phyloP scores from a whole-genome alignment of 2,113 vertebrate genomes.

The Nibea coibor region DNA sequence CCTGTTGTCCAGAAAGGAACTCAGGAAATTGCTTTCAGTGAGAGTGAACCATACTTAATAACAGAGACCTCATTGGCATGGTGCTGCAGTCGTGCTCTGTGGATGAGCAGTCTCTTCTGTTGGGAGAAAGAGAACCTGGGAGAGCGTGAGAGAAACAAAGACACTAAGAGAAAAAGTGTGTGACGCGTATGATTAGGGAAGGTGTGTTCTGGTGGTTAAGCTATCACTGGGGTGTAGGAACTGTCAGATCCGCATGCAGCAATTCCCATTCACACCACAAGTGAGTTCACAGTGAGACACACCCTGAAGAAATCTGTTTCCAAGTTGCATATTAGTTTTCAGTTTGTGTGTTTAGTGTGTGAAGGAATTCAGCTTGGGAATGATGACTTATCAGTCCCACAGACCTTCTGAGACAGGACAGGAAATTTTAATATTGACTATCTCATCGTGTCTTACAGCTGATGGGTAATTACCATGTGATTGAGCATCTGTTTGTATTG shows the following conservation, averaged over 20 bases:
- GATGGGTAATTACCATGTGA: background rate
- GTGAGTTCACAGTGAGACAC: conserved; percentile 42
- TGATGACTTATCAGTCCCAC: background rate
- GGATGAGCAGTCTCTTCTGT: conserved; percentile 48
- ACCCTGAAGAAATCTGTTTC: conserved; percentile 36
- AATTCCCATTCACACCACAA: conserved; percentile 5
- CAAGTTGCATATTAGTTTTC: conserved; percentile 21
- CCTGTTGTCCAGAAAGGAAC: conserved; percentile 56
- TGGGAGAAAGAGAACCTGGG: conserved; percentile 27
- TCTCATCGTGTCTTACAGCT: background rate
- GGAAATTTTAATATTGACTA: background rate
- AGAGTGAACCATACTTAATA: conserved; percentile 53
- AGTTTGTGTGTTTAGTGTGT: conserved; percentile 8
- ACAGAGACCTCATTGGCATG: conserved; percentile 56
- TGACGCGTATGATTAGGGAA: background rate
- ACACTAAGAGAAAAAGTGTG: background rate
- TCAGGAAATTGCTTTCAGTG: conserved; percentile 68
- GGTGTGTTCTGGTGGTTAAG: conserved; percentile 17
- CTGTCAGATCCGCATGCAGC: conserved; percentile 15
- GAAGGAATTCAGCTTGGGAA: conserved; percentile 27
- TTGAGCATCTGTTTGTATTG: background rate
- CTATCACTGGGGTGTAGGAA: conserved; percentile 21
- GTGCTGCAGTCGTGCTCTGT: conserved; percentile 39
- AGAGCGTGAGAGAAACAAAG: conserved; percentile 39
- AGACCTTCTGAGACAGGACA: background rate